Evolutionary conservation across 2,797 vertebrate species (phyloP), one percentile per base, ranked within the genome.

Genomic region (Gymnocypris eckloni): DNA sequence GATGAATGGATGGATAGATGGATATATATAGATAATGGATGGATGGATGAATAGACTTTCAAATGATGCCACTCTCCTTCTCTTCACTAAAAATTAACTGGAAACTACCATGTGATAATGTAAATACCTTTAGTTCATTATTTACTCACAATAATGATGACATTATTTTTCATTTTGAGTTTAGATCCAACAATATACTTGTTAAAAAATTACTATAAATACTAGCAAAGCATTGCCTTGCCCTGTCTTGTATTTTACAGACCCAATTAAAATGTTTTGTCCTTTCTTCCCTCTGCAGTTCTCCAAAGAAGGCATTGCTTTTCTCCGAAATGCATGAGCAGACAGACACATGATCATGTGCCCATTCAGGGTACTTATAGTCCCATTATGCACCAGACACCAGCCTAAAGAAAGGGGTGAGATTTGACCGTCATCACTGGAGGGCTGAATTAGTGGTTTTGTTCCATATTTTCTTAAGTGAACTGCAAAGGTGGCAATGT

Each of bases 311-410:
- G 39, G 12, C 76, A 70, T 59, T 43, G 16, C 25, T 72, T 72
- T 72, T 56, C 69, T 72, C 4, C 45, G n/a, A 25, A 37, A 37
- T 45, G 72, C 78, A 77, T 37, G 70, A 1, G n/a, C 67, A 73
- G 66, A 79, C 67, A 69, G 15, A 71, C 59, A 82, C 72, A 48
- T 8, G 20, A 25, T 61, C 54, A 61, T 61, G 76, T 61, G 76
- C 39, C 13, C 61, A 15, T 33, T 50, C 48, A 50, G 71, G 48
- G 69, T 84, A 87, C 77, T 81, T 84, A 76, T 81, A 69, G 39
- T 4, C 25, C 10, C 33, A 8, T 66, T 83, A 69, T 43, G 39
- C n/a, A 20, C 4, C 54, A 43, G 54, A 43, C 76, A 25, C 81
- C 48, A 75, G 28, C 28, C 37, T 69, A 3, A 13, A 76, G 50